Evolutionary conservation across 2,888 invertebrate species (phyloP), one percentile per base, ranked within the genome.

Genomic region (Endotricha flammealis): DNA sequence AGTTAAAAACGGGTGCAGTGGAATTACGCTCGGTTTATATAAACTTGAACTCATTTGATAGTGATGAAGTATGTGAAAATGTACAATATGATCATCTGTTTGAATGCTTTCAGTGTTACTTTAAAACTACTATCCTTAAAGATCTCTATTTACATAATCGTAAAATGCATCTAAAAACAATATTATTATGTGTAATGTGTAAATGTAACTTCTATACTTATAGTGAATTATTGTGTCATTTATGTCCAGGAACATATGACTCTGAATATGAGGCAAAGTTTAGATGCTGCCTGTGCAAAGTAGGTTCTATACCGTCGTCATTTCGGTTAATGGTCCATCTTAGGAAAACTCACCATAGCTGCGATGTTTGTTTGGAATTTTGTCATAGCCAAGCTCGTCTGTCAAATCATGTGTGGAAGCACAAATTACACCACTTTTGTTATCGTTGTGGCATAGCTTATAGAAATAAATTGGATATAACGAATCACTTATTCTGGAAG

Each of bases 401-500:
- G 1, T 95, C 95, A 1, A 94, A 93, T 54, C 96, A 96, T 63
- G 94, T 95, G 12, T 95, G 95, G 94, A 96, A 96, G 77, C 95
- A 96, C 65, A 96, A 95, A 74, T 73, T 95, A 24, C 91, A 95
- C 70, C 95, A 95, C 74, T 80, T 95, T 37, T 96, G 96, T 64
- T 95, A 95, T 68, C 90, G 95, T 12, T 96, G 96, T 69, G 94
- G 94, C 17, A 94, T 96, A 45, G 92, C 95, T 0, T 96, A 96
- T 66, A 90, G 95, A 49, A 95, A 95, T 72, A 95, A 95, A 67
- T 92, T 92, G 36, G 95, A 95, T 61, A 96, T 95, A 40, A 94
- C 94, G 9, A 94, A 95, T 63, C 96, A 96, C 80, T 82, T 96
- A 37, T 95, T 95, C 69, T 96, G 96, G 95, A 96, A 96, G 72